A percentile compares a stretch with the other conserved stretches of the same genome.
phyloP scores from a whole-genome alignment of 2,888 invertebrate genomes.

The Amphipyra tragopoginis region DNA sequence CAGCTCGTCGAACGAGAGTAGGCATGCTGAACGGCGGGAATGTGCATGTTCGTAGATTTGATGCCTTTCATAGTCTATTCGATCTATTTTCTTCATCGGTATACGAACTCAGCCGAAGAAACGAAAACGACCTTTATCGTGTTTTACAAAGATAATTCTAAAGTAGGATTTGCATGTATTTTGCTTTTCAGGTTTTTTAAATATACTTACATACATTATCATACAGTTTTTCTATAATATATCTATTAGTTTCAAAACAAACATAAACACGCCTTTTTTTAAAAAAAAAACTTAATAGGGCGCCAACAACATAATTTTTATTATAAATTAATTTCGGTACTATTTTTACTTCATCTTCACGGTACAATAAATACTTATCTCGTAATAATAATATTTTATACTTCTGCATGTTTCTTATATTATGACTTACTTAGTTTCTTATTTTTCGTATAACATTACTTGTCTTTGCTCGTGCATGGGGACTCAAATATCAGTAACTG shows the following conservation, averaged over 20 bases:
- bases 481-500: neutral
- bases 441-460: constrained; percentile 9
- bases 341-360: neutral
- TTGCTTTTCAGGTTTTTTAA: too few species aligned
- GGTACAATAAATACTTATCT: constrained; percentile 5
- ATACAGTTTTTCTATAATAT: too few species aligned
- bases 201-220: too few species aligned
- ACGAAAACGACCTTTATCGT: neutral
- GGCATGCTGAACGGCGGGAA: constrained; percentile 6
- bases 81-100: neutral
- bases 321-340: too few species aligned
- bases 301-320: neutral
- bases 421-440: constrained; percentile 5
- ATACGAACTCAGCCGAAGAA: neutral
- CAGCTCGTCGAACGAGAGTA: constrained; percentile 7
- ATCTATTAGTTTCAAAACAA: too few species aligned
- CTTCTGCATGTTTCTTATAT: constrained; percentile 43
- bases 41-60: constrained; percentile 40
- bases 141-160: neutral
- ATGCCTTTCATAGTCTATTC: neutral
- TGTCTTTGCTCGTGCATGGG: constrained; percentile 50
- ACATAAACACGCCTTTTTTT: too few species aligned
- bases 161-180: constrained; percentile 22
- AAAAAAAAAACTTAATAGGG: too few species aligned
- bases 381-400: constrained; percentile 12